Percentiles rank a stretch among this genome's conserved stretches.
These are phyloP conservation scores for Cygnus buccinator DNA, from an alignment of 2,113 vertebrate species.

Conservation along the genomic window DNA sequence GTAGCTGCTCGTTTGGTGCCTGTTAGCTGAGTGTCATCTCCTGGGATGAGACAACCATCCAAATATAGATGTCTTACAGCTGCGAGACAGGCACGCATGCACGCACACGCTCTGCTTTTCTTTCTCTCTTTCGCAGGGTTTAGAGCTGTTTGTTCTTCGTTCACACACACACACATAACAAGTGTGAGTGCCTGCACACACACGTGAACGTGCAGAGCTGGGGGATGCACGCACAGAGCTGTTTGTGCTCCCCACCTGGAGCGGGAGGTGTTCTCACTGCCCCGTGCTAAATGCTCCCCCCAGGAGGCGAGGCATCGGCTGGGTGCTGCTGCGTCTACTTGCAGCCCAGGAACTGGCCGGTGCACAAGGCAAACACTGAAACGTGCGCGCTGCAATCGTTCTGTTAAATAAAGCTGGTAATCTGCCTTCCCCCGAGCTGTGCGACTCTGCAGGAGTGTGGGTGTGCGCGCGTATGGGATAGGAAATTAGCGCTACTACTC, in stretches of 20 bases:
- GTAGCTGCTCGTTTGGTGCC: constrained; percentile 59
- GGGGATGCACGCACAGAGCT: neutral
- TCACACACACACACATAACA: neutral
- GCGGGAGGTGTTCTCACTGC: neutral
- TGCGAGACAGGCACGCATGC: neutral
- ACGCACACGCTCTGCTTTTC: neutral
- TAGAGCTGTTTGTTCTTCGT: neutral
- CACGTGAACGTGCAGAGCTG: neutral
- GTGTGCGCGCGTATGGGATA: neutral
- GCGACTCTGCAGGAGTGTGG: neutral
- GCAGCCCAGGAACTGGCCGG: neutral
- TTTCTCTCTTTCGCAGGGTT: neutral
- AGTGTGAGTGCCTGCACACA: neutral
- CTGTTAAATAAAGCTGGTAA: neutral
- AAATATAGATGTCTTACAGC: constrained; percentile 65
- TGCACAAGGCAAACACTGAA: neutral
- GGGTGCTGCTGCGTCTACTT: neutral
- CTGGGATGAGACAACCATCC: constrained; percentile 70
- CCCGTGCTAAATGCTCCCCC: fast-evolving
- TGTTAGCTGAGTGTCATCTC: constrained; percentile 46
- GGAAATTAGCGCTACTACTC: neutral
- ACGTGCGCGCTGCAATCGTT: neutral
- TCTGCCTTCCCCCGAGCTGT: neutral
- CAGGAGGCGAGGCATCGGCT: neutral
- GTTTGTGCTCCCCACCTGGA: fast-evolving